phyloP scores from a whole-genome alignment of 2,797 vertebrate genomes.

The Discoglossus pictus region DNA sequence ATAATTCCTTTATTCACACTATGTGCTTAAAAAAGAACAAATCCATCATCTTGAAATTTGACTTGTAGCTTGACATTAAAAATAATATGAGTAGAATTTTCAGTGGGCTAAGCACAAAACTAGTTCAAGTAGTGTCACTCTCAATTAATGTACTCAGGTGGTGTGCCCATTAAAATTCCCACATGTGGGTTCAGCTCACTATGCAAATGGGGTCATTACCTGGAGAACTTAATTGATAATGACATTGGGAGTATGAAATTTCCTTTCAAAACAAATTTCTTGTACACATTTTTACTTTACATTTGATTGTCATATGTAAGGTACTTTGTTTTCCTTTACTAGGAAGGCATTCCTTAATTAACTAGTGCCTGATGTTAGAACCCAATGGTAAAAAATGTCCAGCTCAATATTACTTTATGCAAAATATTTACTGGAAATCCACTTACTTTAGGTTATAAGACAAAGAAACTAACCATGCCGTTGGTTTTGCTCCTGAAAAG shows the following conservation, averaged over 20 bases:
- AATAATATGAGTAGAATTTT: constrained; percentile 88
- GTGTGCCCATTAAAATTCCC: constrained; percentile 90
- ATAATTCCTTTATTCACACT: constrained; percentile 77
- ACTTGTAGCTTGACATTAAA: constrained; percentile 87
- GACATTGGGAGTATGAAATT: constrained; percentile 82
- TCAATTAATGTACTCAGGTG: constrained; percentile 92
- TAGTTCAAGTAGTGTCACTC: constrained; percentile 93
- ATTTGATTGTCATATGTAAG: constrained; percentile 72
- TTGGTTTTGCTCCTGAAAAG: not conserved
- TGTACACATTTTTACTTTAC: constrained; percentile 77
- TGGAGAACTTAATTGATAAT: constrained; percentile 91
- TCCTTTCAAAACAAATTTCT: constrained; percentile 84
- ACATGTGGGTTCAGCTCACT: constrained; percentile 85
- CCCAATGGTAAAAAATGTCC: not conserved
- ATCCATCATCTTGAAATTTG: constrained; percentile 86
- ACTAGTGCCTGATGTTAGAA: constrained; percentile 1
- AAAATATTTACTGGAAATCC: constrained; percentile 7
- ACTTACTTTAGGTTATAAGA: not conserved
- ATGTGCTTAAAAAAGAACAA: constrained; percentile 86
- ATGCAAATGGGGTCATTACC: constrained; percentile 96
- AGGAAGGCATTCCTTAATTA: constrained; percentile 43
- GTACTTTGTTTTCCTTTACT: constrained; percentile 72
- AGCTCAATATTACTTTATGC: constrained; percentile 10
- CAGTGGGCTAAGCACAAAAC: constrained; percentile 83
- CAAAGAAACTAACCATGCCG: not conserved